Conservation (phyloP, 2,797 vertebrate species). For the Phrynocephalus guinanensis region DNA sequence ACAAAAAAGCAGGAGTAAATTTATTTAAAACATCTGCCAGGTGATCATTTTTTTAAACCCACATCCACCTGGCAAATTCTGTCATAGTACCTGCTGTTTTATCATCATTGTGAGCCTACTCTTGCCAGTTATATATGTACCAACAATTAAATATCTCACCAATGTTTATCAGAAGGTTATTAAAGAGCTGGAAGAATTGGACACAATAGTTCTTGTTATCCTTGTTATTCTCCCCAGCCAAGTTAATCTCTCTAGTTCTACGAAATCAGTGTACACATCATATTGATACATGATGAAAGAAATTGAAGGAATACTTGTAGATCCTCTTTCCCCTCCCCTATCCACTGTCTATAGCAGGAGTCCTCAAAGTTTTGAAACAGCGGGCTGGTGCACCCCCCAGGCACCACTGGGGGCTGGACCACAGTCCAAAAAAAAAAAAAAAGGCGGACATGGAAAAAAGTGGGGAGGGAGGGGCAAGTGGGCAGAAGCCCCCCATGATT, state of each 20-base stretch:
- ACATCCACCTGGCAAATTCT: slow-evolving; percentile 9
- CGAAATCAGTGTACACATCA: neutral
- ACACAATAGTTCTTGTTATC: neutral
- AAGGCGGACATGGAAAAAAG: no score
- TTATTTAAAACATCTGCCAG: slow-evolving; percentile 51
- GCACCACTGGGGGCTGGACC: no score
- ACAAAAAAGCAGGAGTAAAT: slow-evolving; percentile 57
- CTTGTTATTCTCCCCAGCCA: neutral
- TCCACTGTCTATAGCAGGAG: no score
- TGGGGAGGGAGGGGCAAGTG: no score
- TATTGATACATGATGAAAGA: neutral
- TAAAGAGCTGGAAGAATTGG: neutral
- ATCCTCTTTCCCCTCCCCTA: neutral
- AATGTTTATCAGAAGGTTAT: neutral
- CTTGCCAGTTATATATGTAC: neutral
- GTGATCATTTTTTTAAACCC: slow-evolving; percentile 30
- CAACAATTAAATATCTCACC: neutral
- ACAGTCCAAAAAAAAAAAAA: no score
- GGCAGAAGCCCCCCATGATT: no score
- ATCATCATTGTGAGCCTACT: neutral
- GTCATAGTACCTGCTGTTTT: neutral
- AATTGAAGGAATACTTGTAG: neutral
- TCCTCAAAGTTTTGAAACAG: no score
- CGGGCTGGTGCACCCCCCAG: no score
- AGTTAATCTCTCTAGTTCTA: neutral